Base-by-base conservation (phyloP, 2,888 invertebrate species). In the Heterodera filipjevi region DNA sequence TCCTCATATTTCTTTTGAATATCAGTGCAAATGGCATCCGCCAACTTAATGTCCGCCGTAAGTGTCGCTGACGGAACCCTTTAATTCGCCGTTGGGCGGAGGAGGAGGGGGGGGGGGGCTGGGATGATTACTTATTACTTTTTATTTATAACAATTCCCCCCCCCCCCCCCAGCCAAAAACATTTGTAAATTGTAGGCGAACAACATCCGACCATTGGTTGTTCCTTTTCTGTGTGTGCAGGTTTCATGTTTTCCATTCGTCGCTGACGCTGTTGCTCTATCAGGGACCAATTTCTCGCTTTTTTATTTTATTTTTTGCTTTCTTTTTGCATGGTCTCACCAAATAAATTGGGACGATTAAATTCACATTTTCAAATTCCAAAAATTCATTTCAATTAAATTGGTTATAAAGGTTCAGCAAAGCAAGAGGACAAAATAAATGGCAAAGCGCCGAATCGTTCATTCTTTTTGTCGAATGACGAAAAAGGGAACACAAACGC, bases 201-300 rank as follows among this genome's bases (percentile, higher is more conserved):
- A 39, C 39, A 39, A 39, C 49, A 53, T 5, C n/a, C 53, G 19
- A 53, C 19, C 53, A 53, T 22, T 22, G 53, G 22, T 53, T 22
- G 22, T 19, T 53, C 53, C 22, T 59, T 27, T 59, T 59, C n/a
- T 59, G 27, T n/a, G 5, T 59, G 27, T 59, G 59, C 49, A 49
- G 49, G 49, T 49, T 49, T 49, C 49, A 49, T 49, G 49, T 12
- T 10, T 30, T 59, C 27, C 59, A n/a, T n/a, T 73, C 44, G 59
- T 73, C 64, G 49, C 39, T 73, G 73, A 73, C 73, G 73, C 44
- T 44, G 44, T 27, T 73, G 73, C 73, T 73, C 73, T 73, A 8
- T 10, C 27, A 27, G 64, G 49, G 73, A 73, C 35, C 73, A 73
- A 33, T 73, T 72, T 39, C 44, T 49, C 46, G 59, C 27, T 19